A percentile compares a stretch with the other conserved stretches of the same genome.
phyloP scores from a whole-genome alignment of 2,797 vertebrate genomes.

The Paguma larvata region DNA sequence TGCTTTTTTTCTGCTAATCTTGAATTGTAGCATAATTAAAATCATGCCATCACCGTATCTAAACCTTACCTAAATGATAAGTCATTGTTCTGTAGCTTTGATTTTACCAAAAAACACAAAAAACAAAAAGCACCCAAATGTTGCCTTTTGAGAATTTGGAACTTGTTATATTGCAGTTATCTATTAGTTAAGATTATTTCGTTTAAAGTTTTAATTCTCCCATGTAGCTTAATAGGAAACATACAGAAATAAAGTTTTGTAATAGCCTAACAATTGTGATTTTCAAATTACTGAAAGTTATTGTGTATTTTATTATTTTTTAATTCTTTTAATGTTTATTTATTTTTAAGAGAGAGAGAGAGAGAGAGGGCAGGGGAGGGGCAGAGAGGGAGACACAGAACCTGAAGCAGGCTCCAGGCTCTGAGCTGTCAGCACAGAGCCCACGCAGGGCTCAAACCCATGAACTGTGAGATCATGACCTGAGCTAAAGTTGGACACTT shows the following conservation, averaged over 20 bases:
- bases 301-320: not conserved
- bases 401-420: too few relatives aligned
- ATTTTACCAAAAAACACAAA: not conserved
- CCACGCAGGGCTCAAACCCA: too few relatives aligned
- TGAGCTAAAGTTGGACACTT: too few relatives aligned
- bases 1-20: not conserved
- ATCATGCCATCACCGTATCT: not conserved
- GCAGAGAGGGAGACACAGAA: too few relatives aligned
- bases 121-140: not conserved
- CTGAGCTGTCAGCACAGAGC: too few relatives aligned
- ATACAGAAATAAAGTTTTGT: constrained; percentile 11
- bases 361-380: too few relatives aligned
- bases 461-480: too few relatives aligned
- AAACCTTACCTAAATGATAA: not conserved
- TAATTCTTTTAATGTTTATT: too few relatives aligned
- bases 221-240: constrained; percentile 22
- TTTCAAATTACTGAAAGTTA: not conserved
- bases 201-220: not conserved
- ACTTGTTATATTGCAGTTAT: not conserved
- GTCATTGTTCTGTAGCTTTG: not conserved
- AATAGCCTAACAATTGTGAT: not conserved
- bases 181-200: constrained; percentile 36
- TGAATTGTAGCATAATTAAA: constrained; percentile 24
- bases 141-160: constrained; percentile 73
- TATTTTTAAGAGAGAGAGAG: too few relatives aligned